phyloP scores from a whole-genome alignment of 2,888 invertebrate genomes.

The Amblyjoppa fuscipennis region DNA sequence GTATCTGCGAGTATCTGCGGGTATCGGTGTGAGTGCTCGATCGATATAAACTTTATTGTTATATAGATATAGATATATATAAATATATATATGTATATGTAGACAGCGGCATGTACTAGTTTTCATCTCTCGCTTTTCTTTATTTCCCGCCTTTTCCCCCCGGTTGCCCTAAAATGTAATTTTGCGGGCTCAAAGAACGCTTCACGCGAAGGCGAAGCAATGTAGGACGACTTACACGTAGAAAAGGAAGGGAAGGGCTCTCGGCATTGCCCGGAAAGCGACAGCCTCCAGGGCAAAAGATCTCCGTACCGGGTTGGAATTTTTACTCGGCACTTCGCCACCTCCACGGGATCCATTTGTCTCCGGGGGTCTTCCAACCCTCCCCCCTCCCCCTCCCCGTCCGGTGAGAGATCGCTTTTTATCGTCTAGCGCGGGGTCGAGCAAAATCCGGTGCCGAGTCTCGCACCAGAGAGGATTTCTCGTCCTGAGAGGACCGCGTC shows the following conservation, averaged over 20 bases:
- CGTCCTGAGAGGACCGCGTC: neutral
- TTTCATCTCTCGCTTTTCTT: conserved; percentile 8
- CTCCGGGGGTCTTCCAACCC: conserved; percentile 49
- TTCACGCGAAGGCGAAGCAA: conserved; percentile 30
- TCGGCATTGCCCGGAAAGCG: conserved; percentile 46
- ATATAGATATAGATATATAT: neutral
- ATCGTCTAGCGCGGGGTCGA: conserved; percentile 54
- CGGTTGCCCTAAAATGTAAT: conserved; percentile 60
- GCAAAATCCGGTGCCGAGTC: conserved; percentile 52
- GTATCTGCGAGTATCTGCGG: no score
- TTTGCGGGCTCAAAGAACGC: conserved; percentile 58
- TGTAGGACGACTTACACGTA: conserved; percentile 19
- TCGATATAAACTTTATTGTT: no score
- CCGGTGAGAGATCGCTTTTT: conserved; percentile 61
- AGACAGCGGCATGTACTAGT: neutral
- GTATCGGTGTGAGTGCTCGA: no score
- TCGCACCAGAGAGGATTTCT: conserved; percentile 31
- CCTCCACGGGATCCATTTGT: conserved; percentile 63
- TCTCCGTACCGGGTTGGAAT: conserved; percentile 56
- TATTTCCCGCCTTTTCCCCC: conserved; percentile 9
- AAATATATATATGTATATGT: neutral
- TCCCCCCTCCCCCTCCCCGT: neutral
- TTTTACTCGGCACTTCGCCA: conserved; percentile 60
- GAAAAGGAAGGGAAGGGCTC: neutral
- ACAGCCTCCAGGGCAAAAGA: conserved; percentile 47